Base-by-base conservation (phyloP, 2,113 vertebrate genomes). In the Colistium nudipinnis region DNA sequence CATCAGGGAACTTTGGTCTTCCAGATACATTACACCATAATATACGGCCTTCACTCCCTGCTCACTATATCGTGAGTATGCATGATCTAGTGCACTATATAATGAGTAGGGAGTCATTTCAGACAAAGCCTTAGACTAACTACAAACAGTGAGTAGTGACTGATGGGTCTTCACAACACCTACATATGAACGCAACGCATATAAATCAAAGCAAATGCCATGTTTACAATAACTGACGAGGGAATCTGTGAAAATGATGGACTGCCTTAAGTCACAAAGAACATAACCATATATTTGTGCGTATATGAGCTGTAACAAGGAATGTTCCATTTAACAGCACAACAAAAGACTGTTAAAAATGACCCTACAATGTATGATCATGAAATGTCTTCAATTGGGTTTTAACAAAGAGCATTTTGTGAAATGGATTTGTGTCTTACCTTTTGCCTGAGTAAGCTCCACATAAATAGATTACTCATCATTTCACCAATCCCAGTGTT, bases 251-350 rank as follows among this genome's bases (percentile, higher is more conserved):
- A 53, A n/a, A 61, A 64, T 38, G 22, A 64, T 54, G 13, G 52
- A 79, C 55, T 6, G 25, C 8, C 28, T 45, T 47, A 73, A 66
- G 70, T 47, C 13, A 72, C 11, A 14, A 24, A 63, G 48, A 68
- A 62, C 33, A 73, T n/a, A 13, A 43, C 48, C 36, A 59, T 57
- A 81, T 63, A 65, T 20, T 82, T 89, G 81, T 91, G 85, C 80
- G 62, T 79, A 43, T 76, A 57, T 47, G 14, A 85, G 79, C 76
- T 66, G 81, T 91, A 90, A 87, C 62, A 47, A 74, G 90, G 87
- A 93, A 92, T 90, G 88, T 85, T 85, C 30, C 25, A 70, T 76
- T 86, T 28, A 83, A 54, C 7, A 1, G 16, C 36, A 51, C 22
- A 53, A 20, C 39, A 22, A 49, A 6, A 9, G 24, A 72, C 60